Evolutionary conservation across 1,140 invertebrate genomes (phyloP), one percentile per base, ranked within the genome.

Genomic region (Laodelphax striatellus): DNA sequence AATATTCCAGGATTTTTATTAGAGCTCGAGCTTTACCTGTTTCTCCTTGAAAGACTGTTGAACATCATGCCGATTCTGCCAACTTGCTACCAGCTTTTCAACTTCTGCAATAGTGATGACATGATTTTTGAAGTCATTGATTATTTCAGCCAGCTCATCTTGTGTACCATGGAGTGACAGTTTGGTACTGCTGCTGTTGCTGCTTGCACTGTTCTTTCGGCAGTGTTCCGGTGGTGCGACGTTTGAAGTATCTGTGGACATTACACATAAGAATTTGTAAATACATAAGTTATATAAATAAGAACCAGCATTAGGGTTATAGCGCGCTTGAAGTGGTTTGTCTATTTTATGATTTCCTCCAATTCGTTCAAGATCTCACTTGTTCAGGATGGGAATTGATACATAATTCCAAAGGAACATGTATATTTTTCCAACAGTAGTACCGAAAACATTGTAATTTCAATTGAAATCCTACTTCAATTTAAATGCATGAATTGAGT

Each of bases 51-150:
- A 83, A 0, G 87, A 90, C 66, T 88, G 87, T 65, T 90, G 86
- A 0, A 90, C 89, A 70, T 91, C 88, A 66, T 90, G 88, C 57
- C 90, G 79, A 64, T 87, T 88, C 65, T 82, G 82, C 89, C 89
- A 93, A 67, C 85, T 85, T 71, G 88, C 85, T 10, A 92, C 89
- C 8, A 92, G 74, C 66, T 87, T 82, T 73, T 92, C 89, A 0
- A 90, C 86, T 74, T 92, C 87, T 3, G 82, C 78, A 64, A 92
- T 88, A 0, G 87, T 87, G 57, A 89, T 87, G 1, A 90, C 86
- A 66, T 92, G 90, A 67, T 92, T 90, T 71, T 92, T 93, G 66
- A 91, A 92, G 67, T 92, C 88, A 65, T 88, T 89, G 66, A 93
- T 89, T 21, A 93, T 90, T 73, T 92, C 89, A 0, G 87, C 78